Evolutionary conservation across 2,888 invertebrate species (phyloP).

Genomic region (Chironomus riparius): DNA sequence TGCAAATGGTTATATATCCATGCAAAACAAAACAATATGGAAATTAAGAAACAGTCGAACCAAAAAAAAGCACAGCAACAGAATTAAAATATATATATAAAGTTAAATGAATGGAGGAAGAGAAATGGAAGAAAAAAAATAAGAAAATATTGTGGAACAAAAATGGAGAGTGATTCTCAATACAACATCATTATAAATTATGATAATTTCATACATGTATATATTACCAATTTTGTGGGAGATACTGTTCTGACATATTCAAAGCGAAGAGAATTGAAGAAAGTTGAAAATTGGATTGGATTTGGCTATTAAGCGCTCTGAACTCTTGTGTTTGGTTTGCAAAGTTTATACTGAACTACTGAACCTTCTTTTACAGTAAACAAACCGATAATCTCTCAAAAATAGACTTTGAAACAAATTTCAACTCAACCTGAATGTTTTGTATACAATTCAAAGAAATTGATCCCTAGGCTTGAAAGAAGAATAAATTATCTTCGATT

Average conservation of each 20-base stretch:
- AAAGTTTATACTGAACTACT: too few relatives aligned
- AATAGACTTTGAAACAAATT: too few relatives aligned
- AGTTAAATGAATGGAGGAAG: not conserved
- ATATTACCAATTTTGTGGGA: not conserved
- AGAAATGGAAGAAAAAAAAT: not conserved
- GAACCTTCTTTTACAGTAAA: too few relatives aligned
- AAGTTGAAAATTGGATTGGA: not conserved
- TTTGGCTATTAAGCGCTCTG: too few relatives aligned
- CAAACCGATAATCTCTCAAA: too few relatives aligned
- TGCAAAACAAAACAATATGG: constrained; percentile 21
- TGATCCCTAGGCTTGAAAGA: too few relatives aligned
- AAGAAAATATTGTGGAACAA: not conserved
- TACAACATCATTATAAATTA: constrained; percentile 20
- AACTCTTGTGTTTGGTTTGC: too few relatives aligned
- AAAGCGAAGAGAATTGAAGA: not conserved
- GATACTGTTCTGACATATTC: not conserved
- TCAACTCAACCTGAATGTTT: too few relatives aligned
- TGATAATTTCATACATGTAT: constrained; percentile 10
- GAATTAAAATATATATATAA: not conserved
- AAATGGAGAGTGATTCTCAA: not conserved
- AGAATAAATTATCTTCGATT: too few relatives aligned
- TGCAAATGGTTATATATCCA: not conserved
- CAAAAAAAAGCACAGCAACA: too few relatives aligned
- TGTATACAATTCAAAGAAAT: too few relatives aligned
- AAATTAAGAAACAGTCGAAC: constrained; percentile 3